Conservation (phyloP, 2,888 invertebrate species). For the Torymus texanus region DNA sequence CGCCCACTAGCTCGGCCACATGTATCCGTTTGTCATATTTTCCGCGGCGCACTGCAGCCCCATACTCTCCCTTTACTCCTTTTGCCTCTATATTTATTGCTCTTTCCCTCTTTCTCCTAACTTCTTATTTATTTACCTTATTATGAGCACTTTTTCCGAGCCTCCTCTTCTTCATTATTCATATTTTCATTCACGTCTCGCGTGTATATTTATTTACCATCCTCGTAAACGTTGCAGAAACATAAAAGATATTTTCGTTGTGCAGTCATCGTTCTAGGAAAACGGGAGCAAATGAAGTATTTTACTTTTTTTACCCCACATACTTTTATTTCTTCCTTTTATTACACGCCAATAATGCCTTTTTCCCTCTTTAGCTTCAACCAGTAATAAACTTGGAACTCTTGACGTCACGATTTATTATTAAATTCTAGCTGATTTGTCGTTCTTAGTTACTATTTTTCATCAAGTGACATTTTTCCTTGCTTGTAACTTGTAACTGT, state of each 20-base stretch:
- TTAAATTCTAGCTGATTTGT: no score
- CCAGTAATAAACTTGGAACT: no score
- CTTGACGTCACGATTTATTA: no score
- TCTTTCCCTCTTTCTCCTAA: slow-evolving; percentile 34
- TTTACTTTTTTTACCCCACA: background rate
- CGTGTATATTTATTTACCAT: slow-evolving; percentile 28
- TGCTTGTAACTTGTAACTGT: no score
- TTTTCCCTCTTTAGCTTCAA: background rate
- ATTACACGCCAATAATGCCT: background rate
- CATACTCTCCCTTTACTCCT: slow-evolving; percentile 3
- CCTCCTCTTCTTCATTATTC: slow-evolving; percentile 27
- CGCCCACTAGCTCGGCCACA: background rate
- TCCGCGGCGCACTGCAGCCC: slow-evolving; percentile 33
- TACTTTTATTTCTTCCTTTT: background rate
- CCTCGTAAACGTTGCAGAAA: slow-evolving; percentile 53
- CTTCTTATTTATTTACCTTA: slow-evolving; percentile 40
- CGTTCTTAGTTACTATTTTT: no score
- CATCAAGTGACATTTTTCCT: no score
- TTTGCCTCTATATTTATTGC: slow-evolving; percentile 29
- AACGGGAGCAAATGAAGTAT: background rate
- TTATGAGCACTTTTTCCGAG: slow-evolving; percentile 21
- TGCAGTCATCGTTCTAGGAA: background rate
- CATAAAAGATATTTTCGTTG: slow-evolving; percentile 31
- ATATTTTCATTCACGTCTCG: slow-evolving; percentile 27
- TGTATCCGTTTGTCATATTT: slow-evolving; percentile 43